Conservation (phyloP, 2,113 vertebrate species). For the Elgaria multicarinata region DNA sequence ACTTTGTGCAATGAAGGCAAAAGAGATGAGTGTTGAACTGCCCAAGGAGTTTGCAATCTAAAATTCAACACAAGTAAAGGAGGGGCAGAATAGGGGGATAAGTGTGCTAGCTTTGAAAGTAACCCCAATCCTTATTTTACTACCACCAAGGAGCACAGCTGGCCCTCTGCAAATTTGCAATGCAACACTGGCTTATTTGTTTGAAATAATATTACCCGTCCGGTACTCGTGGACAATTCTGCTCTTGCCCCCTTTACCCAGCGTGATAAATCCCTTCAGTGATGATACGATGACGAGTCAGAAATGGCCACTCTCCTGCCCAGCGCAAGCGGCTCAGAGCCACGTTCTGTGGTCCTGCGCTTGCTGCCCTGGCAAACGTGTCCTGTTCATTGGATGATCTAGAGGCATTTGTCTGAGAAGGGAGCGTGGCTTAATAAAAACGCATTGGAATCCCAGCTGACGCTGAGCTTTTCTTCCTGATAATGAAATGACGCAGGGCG, state of each 20-base stretch:
- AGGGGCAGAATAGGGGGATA: background rate
- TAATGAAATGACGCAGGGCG: no score
- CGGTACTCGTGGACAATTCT: no score
- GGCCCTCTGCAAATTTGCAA: background rate
- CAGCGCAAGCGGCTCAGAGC: slow-evolving; percentile 3
- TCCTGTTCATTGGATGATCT: slow-evolving; percentile 71
- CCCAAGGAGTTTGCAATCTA: background rate
- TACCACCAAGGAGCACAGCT: background rate
- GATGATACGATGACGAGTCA: slow-evolving; percentile 86
- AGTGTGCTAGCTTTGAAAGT: background rate
- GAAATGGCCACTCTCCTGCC: slow-evolving; percentile 57
- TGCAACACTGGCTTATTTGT: background rate
- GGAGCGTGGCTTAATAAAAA: background rate
- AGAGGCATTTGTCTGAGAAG: slow-evolving; percentile 89
- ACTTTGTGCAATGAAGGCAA: background rate
- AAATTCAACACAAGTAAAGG: background rate
- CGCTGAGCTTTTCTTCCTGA: background rate
- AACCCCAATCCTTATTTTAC: background rate
- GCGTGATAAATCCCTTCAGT: slow-evolving; percentile 67
- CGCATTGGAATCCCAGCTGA: accelerated
- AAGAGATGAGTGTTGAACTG: no score
- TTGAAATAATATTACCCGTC: background rate
- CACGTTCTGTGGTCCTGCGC: slow-evolving; percentile 76
- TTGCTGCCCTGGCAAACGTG: slow-evolving; percentile 36
- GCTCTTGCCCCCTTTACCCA: background rate